phyloP scores from a whole-genome alignment of 1,140 invertebrate species.

The Cryptotermes secundus region DNA sequence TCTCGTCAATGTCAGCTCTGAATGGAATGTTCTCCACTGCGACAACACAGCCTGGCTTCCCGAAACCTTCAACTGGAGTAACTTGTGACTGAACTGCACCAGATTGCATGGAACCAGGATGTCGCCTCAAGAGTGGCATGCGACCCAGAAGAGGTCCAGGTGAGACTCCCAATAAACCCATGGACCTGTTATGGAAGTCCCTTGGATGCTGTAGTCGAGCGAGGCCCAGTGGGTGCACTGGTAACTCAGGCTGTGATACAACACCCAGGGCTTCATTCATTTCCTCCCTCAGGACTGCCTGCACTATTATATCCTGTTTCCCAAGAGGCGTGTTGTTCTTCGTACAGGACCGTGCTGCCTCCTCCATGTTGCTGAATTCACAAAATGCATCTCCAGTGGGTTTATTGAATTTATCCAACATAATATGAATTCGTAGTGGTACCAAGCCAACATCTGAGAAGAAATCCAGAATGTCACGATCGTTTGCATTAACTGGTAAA shows the following conservation, averaged over 20 bases:
- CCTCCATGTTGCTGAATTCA: slow-evolving; percentile 69
- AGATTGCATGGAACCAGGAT: background rate
- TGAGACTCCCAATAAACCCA: slow-evolving; percentile 25
- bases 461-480: slow-evolving; percentile 77
- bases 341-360: slow-evolving; percentile 66
- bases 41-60: slow-evolving; percentile 77
- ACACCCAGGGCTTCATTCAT: slow-evolving; percentile 53
- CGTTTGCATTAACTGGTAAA: slow-evolving; percentile 69
- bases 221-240: background rate
- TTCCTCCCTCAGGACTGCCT: slow-evolving; percentile 62
- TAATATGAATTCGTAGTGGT: slow-evolving; percentile 74
- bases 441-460: slow-evolving; percentile 73
- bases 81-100: background rate
- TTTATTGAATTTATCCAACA: slow-evolving; percentile 60
- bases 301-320: slow-evolving; percentile 63
- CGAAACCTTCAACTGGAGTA: slow-evolving; percentile 60
- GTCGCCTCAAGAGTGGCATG: slow-evolving; percentile 14
- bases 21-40: slow-evolving; percentile 84
- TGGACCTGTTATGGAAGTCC: background rate
- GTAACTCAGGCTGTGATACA: background rate
- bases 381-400: slow-evolving; percentile 83
- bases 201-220: background rate
- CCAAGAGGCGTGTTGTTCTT: slow-evolving; percentile 71
- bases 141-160: background rate
- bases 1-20: slow-evolving; percentile 80